Evolutionary conservation across 1,140 invertebrate genomes (phyloP), one percentile per base, ranked within the genome.

Genomic region (Whitmania pigra): DNA sequence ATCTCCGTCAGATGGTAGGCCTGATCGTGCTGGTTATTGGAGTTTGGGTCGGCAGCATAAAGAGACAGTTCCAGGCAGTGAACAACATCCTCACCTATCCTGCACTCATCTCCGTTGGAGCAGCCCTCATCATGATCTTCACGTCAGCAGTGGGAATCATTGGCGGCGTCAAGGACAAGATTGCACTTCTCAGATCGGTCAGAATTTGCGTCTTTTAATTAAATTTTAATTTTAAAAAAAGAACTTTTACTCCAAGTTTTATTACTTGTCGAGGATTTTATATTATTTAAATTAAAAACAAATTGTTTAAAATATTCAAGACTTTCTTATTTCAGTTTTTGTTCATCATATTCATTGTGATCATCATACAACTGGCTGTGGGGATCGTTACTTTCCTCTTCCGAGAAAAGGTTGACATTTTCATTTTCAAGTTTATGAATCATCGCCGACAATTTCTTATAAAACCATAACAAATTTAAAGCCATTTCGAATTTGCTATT

Each of bases 371-470:
- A 71, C 43, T 73, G 0, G 60, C 69, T 36, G 69, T 73, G 27
- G 73, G 73, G 25, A 73, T 73, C 69, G 43, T 73, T 31, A 54
- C 73, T 27, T 73, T 71, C 25, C 40, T 73, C 20, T 70, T 72
- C 40, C 7, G 73, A 71, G 73, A 73, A 49, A 55, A 73, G 57
- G 73, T 71, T 60, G 36, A 18, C 5, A 57, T 11, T 36, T 57
- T 63, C 22, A 20, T 63, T 31, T 36, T 36, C 31, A 36, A 36
- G 31, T 36, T 36, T 36, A 36, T 36, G 11, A 13, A 13, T 63
- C 57, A 63, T 63, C 11, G 3, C 22, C 57, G 57, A 25, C 4
- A 31, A 15, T 49, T 11, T 49, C 43, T 5, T 1, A 3, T 49
- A 49, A 49, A 49, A 49, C 0, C 5, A 49, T 15, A 11, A 49